Evolutionary conservation across 1,140 invertebrate species (phyloP).

Genomic region (Heliconius nattereri): DNA sequence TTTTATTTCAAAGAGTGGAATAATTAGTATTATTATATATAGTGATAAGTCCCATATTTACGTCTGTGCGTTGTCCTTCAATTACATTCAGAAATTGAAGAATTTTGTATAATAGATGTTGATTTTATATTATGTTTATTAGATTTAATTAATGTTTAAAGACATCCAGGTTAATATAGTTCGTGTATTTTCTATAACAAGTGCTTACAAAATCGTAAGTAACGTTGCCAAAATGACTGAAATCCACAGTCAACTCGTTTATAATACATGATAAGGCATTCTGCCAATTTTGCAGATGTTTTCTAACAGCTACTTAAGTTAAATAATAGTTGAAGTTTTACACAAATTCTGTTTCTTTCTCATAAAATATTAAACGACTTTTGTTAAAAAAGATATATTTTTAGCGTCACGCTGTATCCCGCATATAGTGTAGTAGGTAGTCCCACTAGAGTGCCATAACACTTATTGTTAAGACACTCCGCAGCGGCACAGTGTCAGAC

Average conservation of each 20-base stretch:
- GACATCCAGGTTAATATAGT: background rate
- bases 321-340: background rate
- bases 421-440: too few species aligned
- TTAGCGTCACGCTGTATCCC: background rate
- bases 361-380: background rate
- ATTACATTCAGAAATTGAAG: too few species aligned
- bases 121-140: too few species aligned
- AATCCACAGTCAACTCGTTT: constrained; percentile 16
- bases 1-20: too few species aligned
- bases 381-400: too few species aligned
- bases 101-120: too few species aligned
- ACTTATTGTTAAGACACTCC: too few species aligned
- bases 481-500: too few species aligned
- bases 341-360: background rate
- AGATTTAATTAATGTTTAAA: background rate
- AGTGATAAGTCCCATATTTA: too few species aligned
- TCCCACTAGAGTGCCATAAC: too few species aligned
- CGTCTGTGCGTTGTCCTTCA: too few species aligned
- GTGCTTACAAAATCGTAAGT: constrained; percentile 1
- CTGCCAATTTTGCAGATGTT: constrained; percentile 24
- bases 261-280: constrained; percentile 22
- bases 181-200: background rate
- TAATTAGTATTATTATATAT: too few species aligned
- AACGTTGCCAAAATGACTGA: constrained; percentile 11
- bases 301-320: constrained; percentile 16